These are phyloP conservation scores for Pygocentrus nattereri DNA, from an alignment of 2,797 vertebrate genomes.

Conservation along the genomic window DNA sequence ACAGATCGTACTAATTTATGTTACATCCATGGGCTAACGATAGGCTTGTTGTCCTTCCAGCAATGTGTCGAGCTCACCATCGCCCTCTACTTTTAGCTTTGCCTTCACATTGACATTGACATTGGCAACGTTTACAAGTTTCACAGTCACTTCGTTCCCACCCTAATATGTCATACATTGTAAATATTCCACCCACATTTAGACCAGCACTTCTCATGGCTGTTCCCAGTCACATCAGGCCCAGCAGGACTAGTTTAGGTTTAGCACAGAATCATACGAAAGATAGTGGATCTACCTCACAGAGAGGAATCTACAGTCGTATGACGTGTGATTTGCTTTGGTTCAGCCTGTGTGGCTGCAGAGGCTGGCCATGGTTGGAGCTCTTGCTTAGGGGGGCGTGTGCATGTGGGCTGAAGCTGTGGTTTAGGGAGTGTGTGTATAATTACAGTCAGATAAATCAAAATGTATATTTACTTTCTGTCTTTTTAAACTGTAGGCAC, in stretches of 20 bases:
- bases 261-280: not conserved
- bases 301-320: not conserved
- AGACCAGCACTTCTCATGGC: too few species aligned
- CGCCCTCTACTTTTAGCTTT: too few species aligned
- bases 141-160: too few species aligned
- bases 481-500: not conserved
- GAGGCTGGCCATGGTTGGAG: not conserved
- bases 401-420: constrained; percentile 1
- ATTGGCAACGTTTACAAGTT: too few species aligned
- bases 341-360: not conserved
- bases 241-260: not conserved
- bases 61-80: too few species aligned
- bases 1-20: too few species aligned
- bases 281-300: not conserved
- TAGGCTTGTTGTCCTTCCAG: too few species aligned
- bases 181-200: too few species aligned
- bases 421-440: constrained; percentile 19
- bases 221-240: too few species aligned
- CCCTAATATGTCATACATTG: too few species aligned
- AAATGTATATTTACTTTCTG: constrained; percentile 33
- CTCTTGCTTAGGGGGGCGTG: constrained; percentile 10
- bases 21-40: too few species aligned
- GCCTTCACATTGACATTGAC: too few species aligned
- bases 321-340: not conserved
- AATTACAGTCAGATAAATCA: constrained; percentile 32